phyloP scores from a whole-genome alignment of 2,113 vertebrate species.

The Centropristis striata region DNA sequence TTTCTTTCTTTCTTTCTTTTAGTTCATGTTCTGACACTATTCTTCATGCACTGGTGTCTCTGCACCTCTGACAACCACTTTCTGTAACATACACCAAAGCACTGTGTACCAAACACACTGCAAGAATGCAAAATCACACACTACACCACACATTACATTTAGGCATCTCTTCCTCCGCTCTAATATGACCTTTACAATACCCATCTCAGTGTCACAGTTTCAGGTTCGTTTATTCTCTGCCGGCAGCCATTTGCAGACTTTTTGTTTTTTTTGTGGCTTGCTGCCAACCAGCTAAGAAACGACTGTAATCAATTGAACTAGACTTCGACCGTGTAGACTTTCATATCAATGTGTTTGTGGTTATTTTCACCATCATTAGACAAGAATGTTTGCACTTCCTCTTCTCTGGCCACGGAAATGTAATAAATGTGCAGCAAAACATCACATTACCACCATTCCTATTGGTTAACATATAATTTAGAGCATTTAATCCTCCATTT shows the following conservation, averaged over 20 bases:
- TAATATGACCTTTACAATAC: conserved; percentile 61
- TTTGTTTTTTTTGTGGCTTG: neutral
- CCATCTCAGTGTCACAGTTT: conserved; percentile 58
- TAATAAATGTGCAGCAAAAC: conserved; percentile 65
- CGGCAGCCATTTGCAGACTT: conserved; percentile 35
- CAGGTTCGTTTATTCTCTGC: conserved; percentile 31
- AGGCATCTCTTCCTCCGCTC: conserved; percentile 42
- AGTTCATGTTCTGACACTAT: conserved; percentile 1
- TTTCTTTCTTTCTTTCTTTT: neutral
- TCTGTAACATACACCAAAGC: conserved; percentile 22
- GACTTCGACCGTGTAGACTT: conserved; percentile 31
- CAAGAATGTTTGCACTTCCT: conserved; percentile 71
- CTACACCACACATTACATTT: conserved; percentile 38
- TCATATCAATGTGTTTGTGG: conserved; percentile 61
- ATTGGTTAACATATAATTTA: conserved; percentile 67
- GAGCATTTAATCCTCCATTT: conserved; percentile 66
- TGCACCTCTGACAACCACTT: conserved; percentile 2
- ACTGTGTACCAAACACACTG: conserved; percentile 27
- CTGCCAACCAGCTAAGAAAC: conserved; percentile 20
- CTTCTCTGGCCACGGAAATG: conserved; percentile 60
- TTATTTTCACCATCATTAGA: conserved; percentile 70
- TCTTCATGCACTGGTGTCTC: conserved; percentile 12
- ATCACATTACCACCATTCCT: conserved; percentile 69
- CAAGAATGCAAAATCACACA: conserved; percentile 50
- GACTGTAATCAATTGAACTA: conserved; percentile 41